Evolutionary conservation across 1,140 invertebrate species (phyloP).

Genomic region (Druon quercuslanigerum): DNA sequence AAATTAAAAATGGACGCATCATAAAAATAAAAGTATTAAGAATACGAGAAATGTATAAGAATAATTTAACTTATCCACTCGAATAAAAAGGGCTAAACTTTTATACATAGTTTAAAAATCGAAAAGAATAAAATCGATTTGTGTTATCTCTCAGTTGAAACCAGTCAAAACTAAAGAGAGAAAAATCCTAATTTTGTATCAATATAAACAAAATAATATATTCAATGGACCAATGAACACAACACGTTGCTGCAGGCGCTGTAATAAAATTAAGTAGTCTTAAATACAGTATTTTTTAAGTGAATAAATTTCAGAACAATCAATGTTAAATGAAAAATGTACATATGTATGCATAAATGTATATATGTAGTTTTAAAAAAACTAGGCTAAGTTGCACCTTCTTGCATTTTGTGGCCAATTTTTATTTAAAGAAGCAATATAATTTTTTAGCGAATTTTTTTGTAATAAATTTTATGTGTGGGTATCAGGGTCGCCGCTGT

Average conservation of each 20-base stretch:
- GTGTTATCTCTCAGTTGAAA: neutral
- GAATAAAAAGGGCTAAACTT: too few species aligned
- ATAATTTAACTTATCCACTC: too few species aligned
- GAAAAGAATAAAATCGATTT: too few species aligned
- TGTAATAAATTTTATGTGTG: too few species aligned
- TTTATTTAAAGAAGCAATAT: neutral
- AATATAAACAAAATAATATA: neutral
- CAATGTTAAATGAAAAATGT: slow-evolving; percentile 9
- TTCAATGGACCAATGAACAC: slow-evolving; percentile 54
- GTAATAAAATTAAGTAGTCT: slow-evolving; percentile 28
- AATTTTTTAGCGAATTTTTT: neutral
- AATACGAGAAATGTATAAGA: too few species aligned
- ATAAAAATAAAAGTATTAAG: too few species aligned
- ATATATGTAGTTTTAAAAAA: neutral
- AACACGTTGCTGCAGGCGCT: slow-evolving; percentile 34
- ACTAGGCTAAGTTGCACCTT: slow-evolving; percentile 7
- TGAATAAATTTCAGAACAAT: slow-evolving; percentile 26
- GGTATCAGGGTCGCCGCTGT: too few species aligned
- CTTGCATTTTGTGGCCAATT: neutral
- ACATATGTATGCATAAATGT: slow-evolving; percentile 29
- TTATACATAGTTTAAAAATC: too few species aligned
- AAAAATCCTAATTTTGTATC: neutral
- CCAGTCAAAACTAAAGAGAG: neutral
- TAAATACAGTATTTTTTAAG: slow-evolving; percentile 39
- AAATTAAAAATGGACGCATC: too few species aligned